phyloP scores from a whole-genome alignment of 2,888 invertebrate genomes.

The Bursaphelenchus okinawaensis region DNA sequence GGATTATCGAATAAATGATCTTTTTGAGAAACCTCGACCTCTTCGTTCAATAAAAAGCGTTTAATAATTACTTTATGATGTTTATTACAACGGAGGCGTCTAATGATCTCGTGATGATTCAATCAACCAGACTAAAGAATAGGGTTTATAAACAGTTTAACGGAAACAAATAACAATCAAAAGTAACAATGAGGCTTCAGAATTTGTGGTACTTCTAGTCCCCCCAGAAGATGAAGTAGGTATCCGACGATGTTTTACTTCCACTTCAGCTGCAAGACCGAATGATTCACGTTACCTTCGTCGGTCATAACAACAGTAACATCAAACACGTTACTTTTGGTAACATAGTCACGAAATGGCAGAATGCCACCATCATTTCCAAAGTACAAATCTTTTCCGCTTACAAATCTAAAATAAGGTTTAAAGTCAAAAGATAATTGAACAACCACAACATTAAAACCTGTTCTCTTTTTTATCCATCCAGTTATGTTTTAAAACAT shows the following conservation, averaged over 20 bases:
- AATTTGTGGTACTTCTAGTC: too few relatives aligned
- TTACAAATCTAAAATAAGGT: background rate
- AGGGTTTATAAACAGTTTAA: too few relatives aligned
- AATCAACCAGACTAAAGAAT: background rate
- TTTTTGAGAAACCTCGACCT: background rate
- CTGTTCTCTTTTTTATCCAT: too few relatives aligned
- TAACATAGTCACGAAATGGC: background rate
- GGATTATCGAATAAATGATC: background rate
- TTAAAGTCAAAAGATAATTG: too few relatives aligned
- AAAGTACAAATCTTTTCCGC: conserved; percentile 7
- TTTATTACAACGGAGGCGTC: background rate
- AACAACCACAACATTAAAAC: too few relatives aligned
- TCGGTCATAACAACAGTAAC: background rate
- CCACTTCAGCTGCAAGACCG: background rate
- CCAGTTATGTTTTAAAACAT: background rate
- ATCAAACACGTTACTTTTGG: background rate
- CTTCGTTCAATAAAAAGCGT: background rate
- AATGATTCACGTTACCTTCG: background rate
- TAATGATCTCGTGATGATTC: background rate
- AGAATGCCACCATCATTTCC: conserved; percentile 12
- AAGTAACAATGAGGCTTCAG: too few relatives aligned
- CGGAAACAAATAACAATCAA: too few relatives aligned
- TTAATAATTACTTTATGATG: background rate
- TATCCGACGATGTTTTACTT: too few relatives aligned
- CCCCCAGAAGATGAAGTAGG: too few relatives aligned